Evolutionary conservation across 2,888 invertebrate genomes (phyloP).

Genomic region (Liodrosophila aerea): DNA sequence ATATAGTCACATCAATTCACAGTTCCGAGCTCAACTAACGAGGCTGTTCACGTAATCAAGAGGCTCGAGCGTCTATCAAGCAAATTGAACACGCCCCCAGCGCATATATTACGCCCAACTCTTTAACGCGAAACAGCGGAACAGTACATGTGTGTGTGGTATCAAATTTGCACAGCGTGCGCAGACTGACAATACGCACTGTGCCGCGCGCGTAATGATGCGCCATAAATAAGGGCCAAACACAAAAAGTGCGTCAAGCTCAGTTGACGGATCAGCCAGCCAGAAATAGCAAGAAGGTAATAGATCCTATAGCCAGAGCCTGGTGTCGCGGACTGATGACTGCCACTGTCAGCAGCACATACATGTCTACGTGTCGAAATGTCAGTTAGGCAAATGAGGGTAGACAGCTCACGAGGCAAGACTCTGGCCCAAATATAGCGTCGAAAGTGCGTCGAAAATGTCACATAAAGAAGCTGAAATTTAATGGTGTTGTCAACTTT

Average conservation of each 20-base stretch:
- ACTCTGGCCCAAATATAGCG: not conserved
- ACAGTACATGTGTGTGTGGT: constrained; percentile 20
- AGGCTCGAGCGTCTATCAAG: constrained; percentile 63
- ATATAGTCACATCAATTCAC: constrained; percentile 43
- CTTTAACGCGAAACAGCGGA: constrained; percentile 34
- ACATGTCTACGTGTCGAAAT: constrained; percentile 62
- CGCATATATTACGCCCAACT: constrained; percentile 47
- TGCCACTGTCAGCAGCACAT: constrained; percentile 31
- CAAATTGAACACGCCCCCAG: constrained; percentile 63
- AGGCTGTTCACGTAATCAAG: constrained; percentile 38
- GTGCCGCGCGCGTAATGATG: constrained; percentile 38
- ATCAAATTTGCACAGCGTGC: constrained; percentile 39
- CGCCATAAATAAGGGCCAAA: constrained; percentile 64
- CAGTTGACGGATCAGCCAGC: constrained; percentile 59
- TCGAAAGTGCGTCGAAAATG: constrained; percentile 3
- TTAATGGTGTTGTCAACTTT: constrained; percentile 39
- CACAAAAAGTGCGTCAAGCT: constrained; percentile 43
- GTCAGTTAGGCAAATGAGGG: constrained; percentile 76
- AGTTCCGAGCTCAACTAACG: constrained; percentile 30
- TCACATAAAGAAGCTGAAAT: constrained; percentile 17
- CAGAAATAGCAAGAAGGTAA: constrained; percentile 39
- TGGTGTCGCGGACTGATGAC: constrained; percentile 39
- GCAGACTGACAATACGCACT: constrained; percentile 41
- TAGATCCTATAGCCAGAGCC: constrained; percentile 37
- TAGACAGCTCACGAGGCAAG: constrained; percentile 57